Conservation (phyloP, 2,888 invertebrate species). For the Pteria penguin region DNA sequence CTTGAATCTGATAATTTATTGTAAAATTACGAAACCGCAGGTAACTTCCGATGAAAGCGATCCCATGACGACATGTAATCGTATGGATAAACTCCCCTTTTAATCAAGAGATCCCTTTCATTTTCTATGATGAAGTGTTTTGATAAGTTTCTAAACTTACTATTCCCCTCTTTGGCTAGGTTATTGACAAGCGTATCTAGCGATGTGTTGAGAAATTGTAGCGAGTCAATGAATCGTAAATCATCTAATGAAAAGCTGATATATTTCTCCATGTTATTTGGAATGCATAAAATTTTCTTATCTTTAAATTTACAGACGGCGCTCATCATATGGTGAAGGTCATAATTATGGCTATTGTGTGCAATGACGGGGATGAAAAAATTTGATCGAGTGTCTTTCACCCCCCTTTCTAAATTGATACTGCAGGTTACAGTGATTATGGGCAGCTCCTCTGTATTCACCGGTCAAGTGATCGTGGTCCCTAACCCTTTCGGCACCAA, state of each 20-base stretch:
- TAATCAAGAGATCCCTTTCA: slow-evolving; percentile 26
- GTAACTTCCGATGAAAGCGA: slow-evolving; percentile 56
- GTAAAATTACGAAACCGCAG: slow-evolving; percentile 44
- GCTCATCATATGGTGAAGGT: slow-evolving; percentile 43
- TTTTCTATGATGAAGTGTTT: slow-evolving; percentile 17
- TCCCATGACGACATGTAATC: slow-evolving; percentile 65
- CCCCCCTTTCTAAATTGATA: slow-evolving; percentile 26
- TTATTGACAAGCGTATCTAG: slow-evolving; percentile 40
- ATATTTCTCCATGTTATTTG: slow-evolving; percentile 54
- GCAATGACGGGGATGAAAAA: slow-evolving; percentile 42
- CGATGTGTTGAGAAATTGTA: slow-evolving; percentile 33
- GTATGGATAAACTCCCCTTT: slow-evolving; percentile 73
- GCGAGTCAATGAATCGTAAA: slow-evolving; percentile 45
- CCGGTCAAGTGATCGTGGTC: slow-evolving; percentile 50
- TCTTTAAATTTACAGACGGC: slow-evolving; percentile 36
- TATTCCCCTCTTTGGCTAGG: slow-evolving; percentile 24
- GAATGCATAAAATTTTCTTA: slow-evolving; percentile 40
- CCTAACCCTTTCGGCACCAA: slow-evolving; percentile 24
- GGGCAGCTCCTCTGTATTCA: slow-evolving; percentile 45
- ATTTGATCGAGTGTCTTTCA: not conserved
- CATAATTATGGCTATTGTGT: slow-evolving; percentile 50
- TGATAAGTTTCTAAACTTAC: slow-evolving; percentile 26
- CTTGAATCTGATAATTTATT: slow-evolving; percentile 11
- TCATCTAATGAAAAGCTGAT: slow-evolving; percentile 49
- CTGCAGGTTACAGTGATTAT: slow-evolving; percentile 43